These are phyloP conservation scores for Ictalurus punctatus DNA, from an alignment of 2,113 vertebrate genomes.

Conservation along the genomic window DNA sequence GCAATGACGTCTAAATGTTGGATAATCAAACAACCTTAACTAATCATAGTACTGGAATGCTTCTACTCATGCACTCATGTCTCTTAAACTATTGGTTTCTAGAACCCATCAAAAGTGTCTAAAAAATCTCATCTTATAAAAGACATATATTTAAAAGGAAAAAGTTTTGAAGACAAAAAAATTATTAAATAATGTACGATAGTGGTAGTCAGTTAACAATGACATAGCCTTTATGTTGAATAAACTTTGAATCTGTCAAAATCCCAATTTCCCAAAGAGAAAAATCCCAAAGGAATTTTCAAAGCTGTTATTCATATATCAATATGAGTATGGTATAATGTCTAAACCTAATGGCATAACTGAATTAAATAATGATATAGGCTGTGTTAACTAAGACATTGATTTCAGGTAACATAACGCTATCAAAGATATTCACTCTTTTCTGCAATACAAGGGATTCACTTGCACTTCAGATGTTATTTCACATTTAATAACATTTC, in stretches of 20 bases:
- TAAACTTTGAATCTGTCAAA: not conserved
- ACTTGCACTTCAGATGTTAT: constrained; percentile 1
- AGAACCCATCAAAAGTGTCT: not conserved
- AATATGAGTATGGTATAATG: not conserved
- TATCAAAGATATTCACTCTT: not conserved
- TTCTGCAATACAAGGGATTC: not conserved
- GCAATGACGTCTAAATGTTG: constrained; percentile 27
- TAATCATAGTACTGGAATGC: not conserved
- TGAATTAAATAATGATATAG: not conserved
- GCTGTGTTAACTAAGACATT: not conserved
- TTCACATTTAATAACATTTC: not conserved
- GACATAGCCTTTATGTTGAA: not conserved
- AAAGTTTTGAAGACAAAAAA: not conserved
- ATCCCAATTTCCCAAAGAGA: not conserved
- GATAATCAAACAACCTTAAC: constrained; percentile 21
- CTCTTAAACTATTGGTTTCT: not conserved
- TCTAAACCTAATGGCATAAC: not conserved
- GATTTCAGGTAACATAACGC: not conserved
- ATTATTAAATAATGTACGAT: not conserved
- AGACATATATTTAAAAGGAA: not conserved
- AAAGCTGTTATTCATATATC: not conserved
- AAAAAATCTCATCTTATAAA: not conserved
- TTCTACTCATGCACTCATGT: not conserved
- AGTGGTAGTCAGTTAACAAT: not conserved
- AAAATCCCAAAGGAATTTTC: no score